Evolutionary conservation across 2,888 invertebrate species (phyloP).

Genomic region (Ecdyonurus torrentis): DNA sequence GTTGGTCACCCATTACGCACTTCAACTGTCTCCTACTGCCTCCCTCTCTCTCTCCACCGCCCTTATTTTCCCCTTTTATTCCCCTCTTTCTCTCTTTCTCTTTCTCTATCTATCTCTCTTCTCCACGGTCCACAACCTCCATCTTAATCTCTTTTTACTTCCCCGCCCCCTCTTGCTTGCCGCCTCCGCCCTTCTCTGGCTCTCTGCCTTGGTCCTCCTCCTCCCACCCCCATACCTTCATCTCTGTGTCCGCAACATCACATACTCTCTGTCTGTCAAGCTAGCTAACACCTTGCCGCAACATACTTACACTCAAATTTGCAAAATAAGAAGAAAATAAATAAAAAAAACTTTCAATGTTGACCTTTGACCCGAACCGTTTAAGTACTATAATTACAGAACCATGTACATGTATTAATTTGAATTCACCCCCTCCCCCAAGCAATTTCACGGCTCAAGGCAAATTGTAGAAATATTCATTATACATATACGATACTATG

Average conservation of each 20-base stretch:
- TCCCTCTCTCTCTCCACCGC: too few relatives aligned
- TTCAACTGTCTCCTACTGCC: slow-evolving; percentile 1
- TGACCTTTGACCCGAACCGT: too few relatives aligned
- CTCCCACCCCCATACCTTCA: neutral
- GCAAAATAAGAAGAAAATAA: too few relatives aligned
- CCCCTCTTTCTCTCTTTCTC: neutral
- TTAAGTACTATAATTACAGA: too few relatives aligned
- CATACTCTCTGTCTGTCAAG: neutral
- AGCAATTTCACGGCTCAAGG: too few relatives aligned
- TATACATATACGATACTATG: too few relatives aligned
- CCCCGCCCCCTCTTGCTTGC: neutral
- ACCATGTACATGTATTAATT: too few relatives aligned
- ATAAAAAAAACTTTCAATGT: too few relatives aligned
- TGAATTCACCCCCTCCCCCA: too few relatives aligned
- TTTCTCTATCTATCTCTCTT: neutral
- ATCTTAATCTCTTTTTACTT: neutral
- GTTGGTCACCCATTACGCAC: slow-evolving; percentile 4
- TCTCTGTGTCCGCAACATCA: neutral
- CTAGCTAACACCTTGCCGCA: too few relatives aligned
- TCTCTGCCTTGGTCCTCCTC: neutral
- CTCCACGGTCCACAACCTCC: neutral
- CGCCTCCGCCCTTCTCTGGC: neutral
- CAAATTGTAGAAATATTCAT: too few relatives aligned
- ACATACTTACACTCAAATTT: too few relatives aligned
- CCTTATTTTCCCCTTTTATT: neutral